Conservation (phyloP, 1,140 invertebrate species). For the Caerostris darwini region DNA sequence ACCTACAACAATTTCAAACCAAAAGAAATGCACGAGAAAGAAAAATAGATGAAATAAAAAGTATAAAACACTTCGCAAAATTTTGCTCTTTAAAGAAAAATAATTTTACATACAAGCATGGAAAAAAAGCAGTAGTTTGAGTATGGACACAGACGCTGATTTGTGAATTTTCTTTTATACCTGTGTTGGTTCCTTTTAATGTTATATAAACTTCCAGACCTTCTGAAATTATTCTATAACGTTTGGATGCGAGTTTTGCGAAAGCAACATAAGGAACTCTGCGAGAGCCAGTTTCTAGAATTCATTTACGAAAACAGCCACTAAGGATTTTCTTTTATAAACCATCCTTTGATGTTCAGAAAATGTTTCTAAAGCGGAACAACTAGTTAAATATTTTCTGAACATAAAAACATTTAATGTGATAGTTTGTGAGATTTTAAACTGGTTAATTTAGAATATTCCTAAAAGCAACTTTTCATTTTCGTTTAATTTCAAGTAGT, state of each 20-base stretch:
- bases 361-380: too few species aligned
- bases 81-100: neutral
- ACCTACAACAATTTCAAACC: conserved; percentile 39
- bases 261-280: neutral
- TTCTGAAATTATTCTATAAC: neutral
- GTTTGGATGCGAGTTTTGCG: neutral
- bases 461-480: too few species aligned
- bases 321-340: too few species aligned
- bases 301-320: too few species aligned
- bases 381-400: too few species aligned
- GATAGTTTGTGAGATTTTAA: too few species aligned
- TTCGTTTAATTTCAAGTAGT: too few species aligned
- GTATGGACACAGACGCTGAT: neutral
- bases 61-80: neutral
- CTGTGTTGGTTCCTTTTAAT: neutral
- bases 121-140: neutral
- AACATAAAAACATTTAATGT: too few species aligned
- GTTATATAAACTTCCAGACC: neutral
- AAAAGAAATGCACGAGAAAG: conserved; percentile 34
- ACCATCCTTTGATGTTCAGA: too few species aligned
- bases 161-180: neutral
- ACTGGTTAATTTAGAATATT: too few species aligned
- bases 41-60: conserved; percentile 17
- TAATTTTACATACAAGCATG: neutral
- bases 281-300: too few species aligned